Conservation (phyloP, 2,888 invertebrate genomes). For the Epirrita christyi region DNA sequence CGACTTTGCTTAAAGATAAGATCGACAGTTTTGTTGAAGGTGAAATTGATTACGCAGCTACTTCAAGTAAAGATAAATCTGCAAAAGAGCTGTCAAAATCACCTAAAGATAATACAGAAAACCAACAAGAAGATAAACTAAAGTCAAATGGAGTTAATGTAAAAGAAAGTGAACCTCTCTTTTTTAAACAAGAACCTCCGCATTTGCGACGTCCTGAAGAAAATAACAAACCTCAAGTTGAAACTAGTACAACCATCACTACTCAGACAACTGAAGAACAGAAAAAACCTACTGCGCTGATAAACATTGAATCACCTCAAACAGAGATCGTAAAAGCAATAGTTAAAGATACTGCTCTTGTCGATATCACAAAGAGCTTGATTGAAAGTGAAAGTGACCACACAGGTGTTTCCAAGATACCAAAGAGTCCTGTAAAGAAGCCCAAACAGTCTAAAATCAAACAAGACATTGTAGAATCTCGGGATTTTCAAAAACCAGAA, state of each 20-base stretch:
- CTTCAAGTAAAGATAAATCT: conserved; percentile 24
- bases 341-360: conserved; percentile 37
- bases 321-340: conserved; percentile 1
- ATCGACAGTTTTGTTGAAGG: conserved; percentile 44
- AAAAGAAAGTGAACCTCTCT: conserved; percentile 5
- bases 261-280: conserved; percentile 6
- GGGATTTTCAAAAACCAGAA: conserved; percentile 8
- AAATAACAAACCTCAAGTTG: not conserved
- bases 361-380: conserved; percentile 49
- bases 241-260: not conserved
- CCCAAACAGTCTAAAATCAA: conserved; percentile 3
- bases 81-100: conserved; percentile 10
- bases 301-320: not conserved
- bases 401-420: conserved; percentile 40
- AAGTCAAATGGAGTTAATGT: conserved; percentile 6
- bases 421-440: conserved; percentile 24
- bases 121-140: conserved; percentile 4
- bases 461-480: conserved; percentile 1
- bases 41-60: conserved; percentile 45
- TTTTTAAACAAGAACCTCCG: not conserved
- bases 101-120: not conserved
- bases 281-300: conserved; percentile 4
- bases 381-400: conserved; percentile 56
- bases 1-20: conserved; percentile 20
- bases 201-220: conserved; percentile 1